phyloP scores from a whole-genome alignment of 2,888 invertebrate species.

The Machimus rusticus region DNA sequence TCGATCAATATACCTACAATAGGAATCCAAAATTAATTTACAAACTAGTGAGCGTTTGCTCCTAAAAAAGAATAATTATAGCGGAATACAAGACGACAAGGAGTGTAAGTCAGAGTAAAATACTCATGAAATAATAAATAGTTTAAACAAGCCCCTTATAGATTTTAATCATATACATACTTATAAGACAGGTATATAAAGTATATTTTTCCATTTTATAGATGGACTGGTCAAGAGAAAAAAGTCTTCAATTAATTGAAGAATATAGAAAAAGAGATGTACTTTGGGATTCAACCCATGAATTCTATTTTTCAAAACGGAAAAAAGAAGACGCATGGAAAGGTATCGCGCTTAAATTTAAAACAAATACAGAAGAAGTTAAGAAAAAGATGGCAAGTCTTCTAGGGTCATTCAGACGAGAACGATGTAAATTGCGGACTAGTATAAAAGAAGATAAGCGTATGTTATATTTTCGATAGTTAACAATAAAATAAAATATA shows the following conservation, averaged over 20 bases:
- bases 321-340: background rate
- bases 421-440: background rate
- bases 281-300: background rate
- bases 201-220: background rate
- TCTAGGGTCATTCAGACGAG: background rate
- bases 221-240: background rate
- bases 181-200: no score
- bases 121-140: no score
- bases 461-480: background rate
- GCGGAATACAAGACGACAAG: no score
- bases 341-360: background rate
- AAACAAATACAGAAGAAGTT: background rate
- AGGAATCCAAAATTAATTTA: no score
- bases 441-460: background rate
- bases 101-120: no score
- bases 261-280: background rate
- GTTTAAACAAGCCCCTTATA: no score
- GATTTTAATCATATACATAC: no score
- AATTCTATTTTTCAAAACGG: background rate
- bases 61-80: no score
- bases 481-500: background rate
- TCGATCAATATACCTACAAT: no score
- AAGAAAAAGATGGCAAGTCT: constrained; percentile 4
- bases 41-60: no score
- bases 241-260: background rate